phyloP scores from a whole-genome alignment of 2,888 invertebrate genomes.

The Leptopilina drosophilae region DNA sequence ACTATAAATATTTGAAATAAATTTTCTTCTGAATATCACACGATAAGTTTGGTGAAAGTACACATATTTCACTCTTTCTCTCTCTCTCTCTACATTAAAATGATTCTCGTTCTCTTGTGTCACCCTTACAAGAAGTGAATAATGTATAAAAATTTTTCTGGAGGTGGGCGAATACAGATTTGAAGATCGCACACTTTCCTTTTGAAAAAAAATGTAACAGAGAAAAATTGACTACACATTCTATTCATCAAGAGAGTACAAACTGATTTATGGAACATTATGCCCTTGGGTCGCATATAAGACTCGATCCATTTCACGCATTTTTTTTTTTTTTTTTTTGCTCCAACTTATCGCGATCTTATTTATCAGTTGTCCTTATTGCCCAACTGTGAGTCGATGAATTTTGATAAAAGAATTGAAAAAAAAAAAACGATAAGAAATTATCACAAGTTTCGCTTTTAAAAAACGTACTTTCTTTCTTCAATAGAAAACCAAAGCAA shows the following conservation, averaged over 20 bases:
- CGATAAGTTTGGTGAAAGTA: no score
- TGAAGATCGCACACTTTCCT: background rate
- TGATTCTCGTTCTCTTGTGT: slow-evolving; percentile 14
- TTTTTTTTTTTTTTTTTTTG: background rate
- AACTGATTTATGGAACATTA: slow-evolving; percentile 35
- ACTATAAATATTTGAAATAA: no score
- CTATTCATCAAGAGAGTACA: slow-evolving; percentile 4
- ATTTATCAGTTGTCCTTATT: background rate
- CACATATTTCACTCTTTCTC: no score
- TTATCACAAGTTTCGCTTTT: no score
- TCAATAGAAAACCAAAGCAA: no score
- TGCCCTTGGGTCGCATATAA: background rate
- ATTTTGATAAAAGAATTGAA: no score
- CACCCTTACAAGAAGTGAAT: slow-evolving; percentile 14
- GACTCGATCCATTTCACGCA: background rate
- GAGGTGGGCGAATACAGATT: slow-evolving; percentile 6
- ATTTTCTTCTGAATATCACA: no score
- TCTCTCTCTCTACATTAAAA: background rate
- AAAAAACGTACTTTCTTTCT: no score
- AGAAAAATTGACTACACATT: background rate
- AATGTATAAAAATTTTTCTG: background rate
- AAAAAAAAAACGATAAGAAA: no score
- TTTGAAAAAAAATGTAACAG: background rate
- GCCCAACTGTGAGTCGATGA: no score
- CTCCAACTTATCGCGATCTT: background rate